A percentile compares a stretch with the other conserved stretches of the same genome.
phyloP scores from a whole-genome alignment of 1,140 invertebrate genomes.

The Leptinotarsa lineolata region DNA sequence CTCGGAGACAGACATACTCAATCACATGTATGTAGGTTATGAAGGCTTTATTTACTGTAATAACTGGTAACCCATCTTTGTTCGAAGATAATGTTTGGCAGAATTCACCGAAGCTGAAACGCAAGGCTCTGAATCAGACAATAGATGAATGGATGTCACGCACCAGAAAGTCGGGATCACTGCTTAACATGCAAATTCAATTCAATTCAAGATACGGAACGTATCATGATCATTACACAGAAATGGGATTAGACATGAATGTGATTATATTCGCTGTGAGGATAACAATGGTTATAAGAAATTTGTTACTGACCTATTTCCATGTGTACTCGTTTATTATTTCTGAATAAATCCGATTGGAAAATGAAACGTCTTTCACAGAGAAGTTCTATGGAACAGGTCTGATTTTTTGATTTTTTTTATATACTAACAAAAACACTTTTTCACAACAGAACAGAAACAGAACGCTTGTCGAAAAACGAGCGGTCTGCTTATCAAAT shows the following conservation, averaged over 20 bases:
- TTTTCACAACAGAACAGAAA: too few relatives aligned
- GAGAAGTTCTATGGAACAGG: too few relatives aligned
- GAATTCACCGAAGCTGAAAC: not conserved
- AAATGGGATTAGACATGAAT: not conserved
- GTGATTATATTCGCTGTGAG: not conserved
- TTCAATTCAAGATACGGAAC: not conserved
- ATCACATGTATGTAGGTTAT: slow-evolving; percentile 12
- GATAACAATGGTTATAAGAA: too few relatives aligned
- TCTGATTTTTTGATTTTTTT: too few relatives aligned
- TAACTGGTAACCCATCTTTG: not conserved
- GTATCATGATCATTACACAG: not conserved
- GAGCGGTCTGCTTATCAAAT: too few relatives aligned
- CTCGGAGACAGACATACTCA: not conserved
- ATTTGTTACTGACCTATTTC: too few relatives aligned
- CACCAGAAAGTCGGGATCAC: slow-evolving; percentile 9
- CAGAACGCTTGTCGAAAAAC: too few relatives aligned
- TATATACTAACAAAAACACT: too few relatives aligned
- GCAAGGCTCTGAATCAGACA: slow-evolving; percentile 11
- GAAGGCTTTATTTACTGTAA: not conserved
- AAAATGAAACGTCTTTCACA: too few relatives aligned
- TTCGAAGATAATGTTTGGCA: not conserved
- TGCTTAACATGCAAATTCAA: slow-evolving; percentile 8
- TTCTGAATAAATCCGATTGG: too few relatives aligned
- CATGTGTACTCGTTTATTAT: too few relatives aligned
- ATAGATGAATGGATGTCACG: slow-evolving; percentile 12